Conservation (phyloP, 2,113 vertebrate genomes). For the Falcunculus frontatus region DNA sequence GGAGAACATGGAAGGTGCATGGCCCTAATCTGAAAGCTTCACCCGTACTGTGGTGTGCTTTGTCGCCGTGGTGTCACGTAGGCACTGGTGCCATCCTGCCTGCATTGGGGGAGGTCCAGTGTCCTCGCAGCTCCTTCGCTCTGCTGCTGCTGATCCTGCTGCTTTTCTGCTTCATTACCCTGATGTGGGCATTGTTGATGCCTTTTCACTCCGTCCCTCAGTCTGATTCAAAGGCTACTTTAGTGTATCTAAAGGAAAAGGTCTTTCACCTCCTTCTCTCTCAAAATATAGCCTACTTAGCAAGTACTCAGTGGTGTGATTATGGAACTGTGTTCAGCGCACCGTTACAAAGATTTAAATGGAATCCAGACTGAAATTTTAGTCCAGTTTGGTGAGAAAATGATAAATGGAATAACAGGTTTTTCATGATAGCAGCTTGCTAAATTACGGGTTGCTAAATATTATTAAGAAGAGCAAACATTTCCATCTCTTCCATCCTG, state of each 20-base stretch:
- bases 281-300: background rate
- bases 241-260: background rate
- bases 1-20: background rate
- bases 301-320: background rate
- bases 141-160: slow-evolving; percentile 28
- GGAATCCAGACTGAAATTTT: slow-evolving; percentile 14
- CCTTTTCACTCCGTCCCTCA: slow-evolving; percentile 15
- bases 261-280: background rate
- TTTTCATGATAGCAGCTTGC: background rate
- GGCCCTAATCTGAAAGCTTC: background rate
- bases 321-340: background rate
- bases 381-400: slow-evolving; percentile 24
- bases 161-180: slow-evolving; percentile 63
- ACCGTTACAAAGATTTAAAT: slow-evolving; percentile 41
- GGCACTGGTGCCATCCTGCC: background rate
- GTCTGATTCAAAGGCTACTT: slow-evolving; percentile 34
- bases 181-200: slow-evolving; percentile 28
- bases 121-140: background rate
- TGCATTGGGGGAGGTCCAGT: background rate
- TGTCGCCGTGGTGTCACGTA: background rate
- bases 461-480: background rate
- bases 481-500: slow-evolving; percentile 16
- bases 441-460: slow-evolving; percentile 12
- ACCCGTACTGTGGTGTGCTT: rapidly evolving
- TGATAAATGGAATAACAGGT: slow-evolving; percentile 1